A percentile compares a stretch with the other conserved stretches of the same genome.
These are phyloP conservation scores for Notarius lentiginosus DNA, from an alignment of 2,113 vertebrate species.

Conservation along the genomic window DNA sequence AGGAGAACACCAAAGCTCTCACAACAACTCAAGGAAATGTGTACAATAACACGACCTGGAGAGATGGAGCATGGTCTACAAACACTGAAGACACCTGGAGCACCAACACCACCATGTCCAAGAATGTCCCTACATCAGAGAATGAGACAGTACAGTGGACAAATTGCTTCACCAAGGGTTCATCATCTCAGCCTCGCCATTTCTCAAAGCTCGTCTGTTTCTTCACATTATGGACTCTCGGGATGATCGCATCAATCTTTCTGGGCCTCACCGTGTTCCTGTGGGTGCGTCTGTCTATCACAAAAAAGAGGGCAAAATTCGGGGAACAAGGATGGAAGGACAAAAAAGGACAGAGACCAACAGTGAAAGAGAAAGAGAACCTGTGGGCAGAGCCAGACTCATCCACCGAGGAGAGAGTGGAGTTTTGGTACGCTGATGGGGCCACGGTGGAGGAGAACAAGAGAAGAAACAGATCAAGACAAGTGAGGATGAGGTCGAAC, in stretches of 20 bases:
- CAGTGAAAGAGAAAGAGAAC: constrained; percentile 11
- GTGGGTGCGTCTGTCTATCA: constrained; percentile 51
- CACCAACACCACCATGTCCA: not conserved
- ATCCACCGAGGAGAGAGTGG: constrained; percentile 53
- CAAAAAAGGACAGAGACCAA: not conserved
- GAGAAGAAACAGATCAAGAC: not conserved
- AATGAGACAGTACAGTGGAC: not conserved
- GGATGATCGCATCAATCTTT: constrained; percentile 52
- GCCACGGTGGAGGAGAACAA: constrained; percentile 25
- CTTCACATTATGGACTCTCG: constrained; percentile 53
- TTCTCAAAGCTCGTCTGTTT: constrained; percentile 49
- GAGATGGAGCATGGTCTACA: not conserved
- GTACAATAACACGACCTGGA: not conserved
- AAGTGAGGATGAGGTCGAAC: not conserved
- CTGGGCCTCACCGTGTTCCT: constrained; percentile 58
- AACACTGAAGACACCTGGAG: not conserved
- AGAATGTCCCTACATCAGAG: constrained; percentile 14
- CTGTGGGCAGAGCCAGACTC: constrained; percentile 49
- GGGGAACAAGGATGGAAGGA: not conserved
- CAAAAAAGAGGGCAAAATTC: constrained; percentile 13
- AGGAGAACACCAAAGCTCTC: not conserved
- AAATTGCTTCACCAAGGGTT: not conserved
- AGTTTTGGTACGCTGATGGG: constrained; percentile 60
- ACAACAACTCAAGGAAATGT: not conserved
- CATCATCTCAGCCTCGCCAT: not conserved